Base-by-base conservation (phyloP, 2,113 vertebrate genomes). In the Rutilus rutilus region DNA sequence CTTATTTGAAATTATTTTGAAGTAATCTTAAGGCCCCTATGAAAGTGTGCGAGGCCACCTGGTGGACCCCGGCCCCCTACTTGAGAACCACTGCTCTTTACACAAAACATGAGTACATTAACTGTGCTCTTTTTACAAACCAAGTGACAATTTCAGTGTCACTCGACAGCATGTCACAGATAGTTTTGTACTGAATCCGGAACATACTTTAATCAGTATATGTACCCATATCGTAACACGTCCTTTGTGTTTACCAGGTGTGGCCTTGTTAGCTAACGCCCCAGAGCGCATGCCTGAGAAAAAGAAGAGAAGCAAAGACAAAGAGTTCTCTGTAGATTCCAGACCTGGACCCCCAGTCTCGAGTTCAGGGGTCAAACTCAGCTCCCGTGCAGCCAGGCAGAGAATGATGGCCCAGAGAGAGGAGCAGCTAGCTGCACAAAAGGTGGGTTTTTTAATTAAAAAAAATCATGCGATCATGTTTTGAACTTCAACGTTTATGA, bases 181-280 rank as follows among this genome's bases (percentile, higher is more conserved):
- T 65, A 7, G 62, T 65, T 6, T 17, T 33, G 62, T 33, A 5
- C 39, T 30, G 67, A 42, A 54, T 23, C 21, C 21, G 65, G 39
- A 67, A 67, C 64, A 19, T 33, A 17, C 30, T 8, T 23, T 3
- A 23, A 23, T 21, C 50, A 52, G 21, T 52, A 4, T 7, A 65
- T 82, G 47, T 39, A 27, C 33, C 65, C 52, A 19, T 39, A 79
- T 36, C 6, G 6, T 17, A 42, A 30, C 42, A 33, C 42, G 0
- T 11, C 27, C 9, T 4, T 27, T 25, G 50, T 83, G 59, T 69
- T 3, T 79, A 21, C 5, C 90, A 98, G 98, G 98, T 17, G 98
- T 99, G 75, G 97, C 98, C 0, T 93, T 99, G 69, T 93, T 99
- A 78, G 97, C 98, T 47, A 98, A 98, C 0, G 97, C 97, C 9